A percentile compares a stretch with the other conserved stretches of the same genome.
phyloP scores from a whole-genome alignment of 2,888 invertebrate genomes.

The Strigamia crassipes region DNA sequence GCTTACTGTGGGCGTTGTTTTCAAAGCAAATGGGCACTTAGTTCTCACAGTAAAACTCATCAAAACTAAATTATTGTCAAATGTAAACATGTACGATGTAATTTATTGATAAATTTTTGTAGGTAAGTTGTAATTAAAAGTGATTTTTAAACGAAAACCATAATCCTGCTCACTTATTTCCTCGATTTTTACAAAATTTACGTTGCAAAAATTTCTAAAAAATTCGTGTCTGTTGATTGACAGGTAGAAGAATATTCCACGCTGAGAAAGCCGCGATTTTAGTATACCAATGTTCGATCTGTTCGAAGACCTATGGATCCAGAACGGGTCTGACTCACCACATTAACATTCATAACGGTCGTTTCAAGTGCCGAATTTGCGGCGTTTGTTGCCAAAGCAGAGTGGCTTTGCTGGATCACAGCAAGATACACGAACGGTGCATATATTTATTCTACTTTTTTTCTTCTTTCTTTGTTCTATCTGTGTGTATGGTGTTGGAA shows the following conservation, averaged over 20 bases:
- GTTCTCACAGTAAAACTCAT: not conserved
- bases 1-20: conserved; percentile 27
- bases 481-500: too few relatives aligned
- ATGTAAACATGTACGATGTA: not conserved
- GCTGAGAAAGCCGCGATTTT: not conserved
- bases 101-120: not conserved
- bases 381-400: conserved; percentile 27
- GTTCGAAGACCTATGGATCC: not conserved
- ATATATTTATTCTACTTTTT: not conserved
- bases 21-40: conserved; percentile 35
- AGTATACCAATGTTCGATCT: conserved; percentile 10
- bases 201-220: too few relatives aligned
- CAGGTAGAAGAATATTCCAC: not conserved
- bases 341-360: conserved; percentile 38
- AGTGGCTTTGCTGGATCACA: conserved; percentile 19
- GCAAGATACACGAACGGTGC: conserved; percentile 19
- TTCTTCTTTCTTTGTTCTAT: not conserved
- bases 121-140: conserved; percentile 20
- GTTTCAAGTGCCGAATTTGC: not conserved
- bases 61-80: not conserved
- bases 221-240: not conserved
- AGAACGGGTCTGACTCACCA: conserved; percentile 11
- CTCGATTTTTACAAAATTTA: not conserved
- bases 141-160: too few relatives aligned
- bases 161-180: not conserved